These are phyloP conservation scores for Plebejus argus DNA, from an alignment of 2,888 invertebrate genomes.

Conservation along the genomic window DNA sequence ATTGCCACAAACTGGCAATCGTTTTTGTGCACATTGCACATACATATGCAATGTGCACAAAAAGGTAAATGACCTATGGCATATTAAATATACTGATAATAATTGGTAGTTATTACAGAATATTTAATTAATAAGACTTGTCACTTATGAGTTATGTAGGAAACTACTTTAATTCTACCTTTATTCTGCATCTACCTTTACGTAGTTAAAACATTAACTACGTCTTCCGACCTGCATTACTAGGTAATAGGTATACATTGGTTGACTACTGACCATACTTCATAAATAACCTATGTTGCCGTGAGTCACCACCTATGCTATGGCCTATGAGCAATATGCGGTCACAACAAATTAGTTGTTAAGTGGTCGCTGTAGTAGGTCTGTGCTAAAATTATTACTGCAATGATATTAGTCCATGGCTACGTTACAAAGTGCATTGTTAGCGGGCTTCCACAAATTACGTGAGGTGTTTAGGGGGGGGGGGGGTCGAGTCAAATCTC, in stretches of 20 bases:
- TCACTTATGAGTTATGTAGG: too few relatives aligned
- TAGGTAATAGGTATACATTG: background rate
- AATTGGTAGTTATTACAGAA: background rate
- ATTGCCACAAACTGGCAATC: background rate
- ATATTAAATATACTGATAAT: background rate
- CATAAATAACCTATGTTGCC: background rate
- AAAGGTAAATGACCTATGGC: background rate
- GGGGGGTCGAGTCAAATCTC: too few relatives aligned
- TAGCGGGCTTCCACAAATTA: too few relatives aligned
- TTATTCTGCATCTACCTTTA: background rate
- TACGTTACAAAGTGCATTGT: constrained; percentile 5
- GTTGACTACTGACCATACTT: background rate
- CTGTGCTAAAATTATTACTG: constrained; percentile 7
- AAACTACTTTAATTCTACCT: background rate
- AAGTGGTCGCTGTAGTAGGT: constrained; percentile 11
- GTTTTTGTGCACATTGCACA: background rate
- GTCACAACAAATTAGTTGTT: constrained; percentile 21
- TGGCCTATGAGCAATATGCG: background rate
- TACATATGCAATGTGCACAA: too few relatives aligned
- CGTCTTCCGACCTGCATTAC: background rate
- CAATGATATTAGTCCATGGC: constrained; percentile 19
- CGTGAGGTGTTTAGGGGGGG: too few relatives aligned
- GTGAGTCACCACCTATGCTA: background rate
- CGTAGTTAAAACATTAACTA: background rate
- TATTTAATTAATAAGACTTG: background rate